A percentile compares a stretch with the other conserved stretches of the same genome.
These are phyloP conservation scores for Coccyzus lansbergi DNA, from an alignment of 2,797 vertebrate genomes.

Conservation along the genomic window DNA sequence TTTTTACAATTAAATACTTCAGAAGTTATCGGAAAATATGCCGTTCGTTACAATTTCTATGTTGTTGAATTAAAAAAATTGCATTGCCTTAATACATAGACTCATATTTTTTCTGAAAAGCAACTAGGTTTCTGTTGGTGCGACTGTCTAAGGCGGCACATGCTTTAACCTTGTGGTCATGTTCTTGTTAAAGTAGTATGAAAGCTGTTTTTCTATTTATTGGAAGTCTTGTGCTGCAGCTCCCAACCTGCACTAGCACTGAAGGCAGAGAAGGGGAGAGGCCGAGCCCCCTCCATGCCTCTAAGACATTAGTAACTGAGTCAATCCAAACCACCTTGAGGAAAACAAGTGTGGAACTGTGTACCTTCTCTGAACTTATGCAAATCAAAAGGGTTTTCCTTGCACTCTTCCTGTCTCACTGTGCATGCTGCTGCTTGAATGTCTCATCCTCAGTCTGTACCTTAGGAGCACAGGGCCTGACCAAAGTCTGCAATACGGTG, in stretches of 20 bases:
- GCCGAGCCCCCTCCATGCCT: neutral
- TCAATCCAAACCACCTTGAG: neutral
- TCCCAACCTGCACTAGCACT: neutral
- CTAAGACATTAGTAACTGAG: neutral
- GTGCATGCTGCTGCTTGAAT: slow-evolving; percentile 54
- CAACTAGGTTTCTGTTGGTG: neutral
- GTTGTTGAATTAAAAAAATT: neutral
- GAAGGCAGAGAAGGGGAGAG: neutral
- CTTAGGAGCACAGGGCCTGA: slow-evolving; percentile 28
- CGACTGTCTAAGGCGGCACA: neutral
- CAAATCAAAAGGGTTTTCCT: slow-evolving; percentile 2
- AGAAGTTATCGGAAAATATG: slow-evolving; percentile 26
- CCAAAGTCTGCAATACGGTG: neutral
- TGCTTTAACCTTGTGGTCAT: neutral
- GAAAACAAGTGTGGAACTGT: neutral
- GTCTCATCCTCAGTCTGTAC: neutral
- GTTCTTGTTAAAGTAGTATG: neutral
- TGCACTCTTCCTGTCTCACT: slow-evolving; percentile 1
- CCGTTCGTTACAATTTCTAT: neutral
- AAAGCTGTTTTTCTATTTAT: slow-evolving; percentile 24
- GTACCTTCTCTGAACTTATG: neutral
- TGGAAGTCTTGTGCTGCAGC: neutral
- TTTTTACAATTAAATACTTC: slow-evolving; percentile 26
- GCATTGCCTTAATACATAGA: slow-evolving; percentile 50
- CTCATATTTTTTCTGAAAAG: neutral